Percentiles rank a stretch among this genome's conserved stretches.
These are phyloP conservation scores for Diadegma fenestrale DNA, from an alignment of 2,888 invertebrate genomes.

Conservation along the genomic window DNA sequence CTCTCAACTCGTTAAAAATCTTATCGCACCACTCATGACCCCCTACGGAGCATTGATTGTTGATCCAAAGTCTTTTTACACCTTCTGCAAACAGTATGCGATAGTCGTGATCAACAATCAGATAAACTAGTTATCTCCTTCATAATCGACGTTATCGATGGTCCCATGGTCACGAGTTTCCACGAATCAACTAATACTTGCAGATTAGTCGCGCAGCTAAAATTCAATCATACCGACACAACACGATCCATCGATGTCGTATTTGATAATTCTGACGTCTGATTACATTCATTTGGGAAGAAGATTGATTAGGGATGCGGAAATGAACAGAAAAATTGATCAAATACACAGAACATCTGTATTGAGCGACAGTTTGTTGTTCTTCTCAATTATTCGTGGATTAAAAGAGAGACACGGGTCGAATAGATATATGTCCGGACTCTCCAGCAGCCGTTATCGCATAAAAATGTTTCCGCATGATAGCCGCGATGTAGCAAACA, in stretches of 20 bases:
- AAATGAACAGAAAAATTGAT: neutral
- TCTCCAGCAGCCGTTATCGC: conserved; percentile 4
- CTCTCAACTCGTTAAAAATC: conserved; percentile 26
- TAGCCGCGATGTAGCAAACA: conserved; percentile 29
- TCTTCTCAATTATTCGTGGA: neutral
- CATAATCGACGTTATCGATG: conserved; percentile 20
- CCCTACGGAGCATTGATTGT: neutral
- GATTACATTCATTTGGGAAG: no score
- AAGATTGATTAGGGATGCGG: neutral
- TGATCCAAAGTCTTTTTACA: conserved; percentile 19
- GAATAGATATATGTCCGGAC: neutral
- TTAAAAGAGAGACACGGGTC: neutral
- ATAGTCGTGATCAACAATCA: conserved; percentile 35
- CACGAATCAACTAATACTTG: neutral
- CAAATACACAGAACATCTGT: neutral
- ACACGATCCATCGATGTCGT: conserved; percentile 32
- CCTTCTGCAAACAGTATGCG: conserved; percentile 41
- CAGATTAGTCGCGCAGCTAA: neutral
- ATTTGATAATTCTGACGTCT: neutral
- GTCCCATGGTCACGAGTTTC: conserved; percentile 34
- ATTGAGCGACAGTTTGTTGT: no score
- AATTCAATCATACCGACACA: conserved; percentile 30
- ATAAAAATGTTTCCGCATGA: conserved; percentile 30
- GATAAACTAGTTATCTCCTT: neutral
- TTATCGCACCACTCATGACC: conserved; percentile 48